Evolutionary conservation across 2,888 invertebrate genomes (phyloP).

Genomic region (Apantesis nais): DNA sequence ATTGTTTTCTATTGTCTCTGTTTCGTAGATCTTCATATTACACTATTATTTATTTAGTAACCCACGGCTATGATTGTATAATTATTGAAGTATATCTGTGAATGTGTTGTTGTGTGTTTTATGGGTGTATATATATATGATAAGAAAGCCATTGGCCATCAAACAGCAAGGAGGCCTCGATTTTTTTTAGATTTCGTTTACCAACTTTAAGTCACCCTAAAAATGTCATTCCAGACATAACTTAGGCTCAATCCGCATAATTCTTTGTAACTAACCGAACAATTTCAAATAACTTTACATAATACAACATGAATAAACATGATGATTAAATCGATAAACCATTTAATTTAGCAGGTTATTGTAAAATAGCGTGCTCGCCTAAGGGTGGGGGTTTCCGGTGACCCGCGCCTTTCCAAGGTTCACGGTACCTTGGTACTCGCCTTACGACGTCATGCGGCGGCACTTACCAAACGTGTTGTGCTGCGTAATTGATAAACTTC

Average conservation of each 20-base stretch:
- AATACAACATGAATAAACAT: slow-evolving; percentile 48
- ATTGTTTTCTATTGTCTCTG: neutral
- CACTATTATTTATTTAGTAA: neutral
- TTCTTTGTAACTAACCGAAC: neutral
- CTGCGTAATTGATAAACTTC: slow-evolving; percentile 49
- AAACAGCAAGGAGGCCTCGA: neutral
- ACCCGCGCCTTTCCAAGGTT: slow-evolving; percentile 61
- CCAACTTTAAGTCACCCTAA: no score
- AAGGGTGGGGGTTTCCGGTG: slow-evolving; percentile 61
- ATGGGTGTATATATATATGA: no score
- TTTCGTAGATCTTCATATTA: neutral
- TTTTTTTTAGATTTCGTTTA: neutral
- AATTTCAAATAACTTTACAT: slow-evolving; percentile 11
- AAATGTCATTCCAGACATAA: neutral
- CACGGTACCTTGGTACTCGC: slow-evolving; percentile 26
- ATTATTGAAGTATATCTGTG: neutral
- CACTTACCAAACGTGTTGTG: slow-evolving; percentile 16
- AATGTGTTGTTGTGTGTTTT: no score
- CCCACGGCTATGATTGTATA: neutral
- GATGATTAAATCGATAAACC: slow-evolving; percentile 59
- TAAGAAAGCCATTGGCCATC: neutral
- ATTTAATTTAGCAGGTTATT: slow-evolving; percentile 59
- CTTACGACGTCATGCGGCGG: slow-evolving; percentile 27
- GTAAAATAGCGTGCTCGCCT: slow-evolving; percentile 70
- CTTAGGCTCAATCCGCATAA: neutral